A percentile compares a stretch with the other conserved stretches of the same genome.
Evolutionary conservation across 2,888 invertebrate species (phyloP).

Genomic region (Scelioninae gen. 1): DNA sequence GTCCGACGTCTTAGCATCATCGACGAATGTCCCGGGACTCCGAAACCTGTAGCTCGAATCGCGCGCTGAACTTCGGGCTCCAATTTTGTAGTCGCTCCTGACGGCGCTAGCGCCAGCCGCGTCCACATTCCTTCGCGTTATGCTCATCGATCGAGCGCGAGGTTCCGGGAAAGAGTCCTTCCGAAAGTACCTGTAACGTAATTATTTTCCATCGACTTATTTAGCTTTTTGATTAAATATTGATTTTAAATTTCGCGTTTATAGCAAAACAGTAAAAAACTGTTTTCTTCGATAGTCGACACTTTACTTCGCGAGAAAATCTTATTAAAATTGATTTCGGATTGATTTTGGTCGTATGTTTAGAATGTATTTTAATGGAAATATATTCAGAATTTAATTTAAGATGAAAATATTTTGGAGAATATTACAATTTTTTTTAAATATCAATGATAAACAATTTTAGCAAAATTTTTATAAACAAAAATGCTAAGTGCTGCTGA

Average conservation of each 20-base stretch:
- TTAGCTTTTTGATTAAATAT: not conserved
- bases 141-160: conserved; percentile 82
- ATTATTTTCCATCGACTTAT: not conserved
- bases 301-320: not conserved
- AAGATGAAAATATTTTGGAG: too few relatives aligned
- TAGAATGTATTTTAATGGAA: too few relatives aligned
- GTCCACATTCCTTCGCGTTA: conserved; percentile 78
- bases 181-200: conserved; percentile 72
- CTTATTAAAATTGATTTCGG: not conserved
- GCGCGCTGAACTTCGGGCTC: conserved; percentile 74
- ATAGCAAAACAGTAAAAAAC: too few relatives aligned
- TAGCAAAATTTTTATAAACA: too few relatives aligned
- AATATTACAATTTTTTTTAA: not conserved
- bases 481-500: too few relatives aligned
- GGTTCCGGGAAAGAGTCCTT: conserved; percentile 75
- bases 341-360: too few relatives aligned
- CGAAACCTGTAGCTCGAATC: conserved; percentile 81
- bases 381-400: too few relatives aligned
- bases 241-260: too few relatives aligned
- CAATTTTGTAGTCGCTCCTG: conserved; percentile 54
- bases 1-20: too few relatives aligned
- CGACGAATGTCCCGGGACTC: too few relatives aligned
- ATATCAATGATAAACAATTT: not conserved
- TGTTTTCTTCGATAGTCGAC: too few relatives aligned
- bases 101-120: conserved; percentile 72